phyloP scores from a whole-genome alignment of 2,797 vertebrate genomes.

The Synaphobranchus kaupii region DNA sequence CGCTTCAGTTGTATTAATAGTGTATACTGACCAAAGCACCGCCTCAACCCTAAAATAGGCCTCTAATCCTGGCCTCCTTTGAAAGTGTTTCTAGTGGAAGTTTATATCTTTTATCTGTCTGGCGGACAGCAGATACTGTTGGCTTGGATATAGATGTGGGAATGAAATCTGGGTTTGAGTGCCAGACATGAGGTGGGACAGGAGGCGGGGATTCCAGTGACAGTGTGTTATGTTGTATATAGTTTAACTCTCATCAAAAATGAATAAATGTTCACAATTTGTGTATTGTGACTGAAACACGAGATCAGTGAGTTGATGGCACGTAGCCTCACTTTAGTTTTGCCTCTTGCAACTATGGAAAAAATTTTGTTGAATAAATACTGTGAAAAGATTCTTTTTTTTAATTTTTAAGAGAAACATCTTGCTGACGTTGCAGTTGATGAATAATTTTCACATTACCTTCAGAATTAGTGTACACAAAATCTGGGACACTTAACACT shows the following conservation, averaged over 20 bases:
- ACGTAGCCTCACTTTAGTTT: background rate
- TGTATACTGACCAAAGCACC: slow-evolving; percentile 36
- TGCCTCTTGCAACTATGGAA: background rate
- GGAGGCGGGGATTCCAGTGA: background rate
- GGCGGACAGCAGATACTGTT: slow-evolving; percentile 10
- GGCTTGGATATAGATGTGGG: background rate
- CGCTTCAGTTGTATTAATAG: slow-evolving; percentile 47
- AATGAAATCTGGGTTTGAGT: background rate
- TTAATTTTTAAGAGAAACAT: too few species aligned
- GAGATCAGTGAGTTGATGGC: background rate
- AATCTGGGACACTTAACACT: too few species aligned
- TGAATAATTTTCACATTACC: too few species aligned
- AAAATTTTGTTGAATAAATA: background rate
- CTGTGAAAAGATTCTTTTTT: background rate
- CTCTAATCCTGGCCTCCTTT: slow-evolving; percentile 57
- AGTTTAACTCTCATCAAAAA: background rate
- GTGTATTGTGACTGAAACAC: background rate
- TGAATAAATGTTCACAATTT: background rate
- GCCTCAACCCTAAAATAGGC: slow-evolving; percentile 56
- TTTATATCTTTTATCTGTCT: slow-evolving; percentile 33
- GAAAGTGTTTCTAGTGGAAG: slow-evolving; percentile 29
- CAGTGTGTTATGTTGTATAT: background rate
- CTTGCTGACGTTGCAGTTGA: too few species aligned
- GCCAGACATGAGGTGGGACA: background rate
- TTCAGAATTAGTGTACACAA: too few species aligned